Percentiles rank a stretch among this genome's conserved stretches.
phyloP scores from a whole-genome alignment of 2,888 invertebrate species.

The Phengaris alcon region DNA sequence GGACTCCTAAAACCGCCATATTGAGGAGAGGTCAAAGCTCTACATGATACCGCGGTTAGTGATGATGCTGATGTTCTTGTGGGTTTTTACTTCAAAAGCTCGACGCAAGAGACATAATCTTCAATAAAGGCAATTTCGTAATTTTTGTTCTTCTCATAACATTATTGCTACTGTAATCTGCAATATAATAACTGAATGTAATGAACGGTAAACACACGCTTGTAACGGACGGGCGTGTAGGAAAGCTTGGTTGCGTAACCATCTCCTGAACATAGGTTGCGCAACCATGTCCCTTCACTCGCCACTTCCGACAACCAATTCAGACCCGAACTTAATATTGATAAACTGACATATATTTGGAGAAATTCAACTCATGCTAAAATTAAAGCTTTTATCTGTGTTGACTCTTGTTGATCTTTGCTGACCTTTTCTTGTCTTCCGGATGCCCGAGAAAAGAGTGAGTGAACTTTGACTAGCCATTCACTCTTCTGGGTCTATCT shows the following conservation, averaged over 20 bases:
- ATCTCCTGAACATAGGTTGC: slow-evolving; percentile 17
- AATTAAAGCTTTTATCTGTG: background rate
- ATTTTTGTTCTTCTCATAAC: background rate
- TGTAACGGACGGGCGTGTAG: background rate
- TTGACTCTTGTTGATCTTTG: background rate
- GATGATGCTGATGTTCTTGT: too few relatives aligned
- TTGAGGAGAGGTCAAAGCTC: too few relatives aligned
- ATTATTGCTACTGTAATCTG: background rate
- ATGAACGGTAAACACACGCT: background rate
- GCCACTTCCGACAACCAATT: slow-evolving; percentile 17
- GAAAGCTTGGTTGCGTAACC: slow-evolving; percentile 20
- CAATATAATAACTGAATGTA: background rate
- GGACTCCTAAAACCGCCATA: too few relatives aligned
- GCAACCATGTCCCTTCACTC: slow-evolving; percentile 8
- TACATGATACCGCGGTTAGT: too few relatives aligned
- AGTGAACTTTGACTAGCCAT: too few relatives aligned
- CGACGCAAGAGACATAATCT: too few relatives aligned
- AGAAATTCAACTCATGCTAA: background rate
- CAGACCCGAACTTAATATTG: background rate
- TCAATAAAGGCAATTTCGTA: too few relatives aligned
- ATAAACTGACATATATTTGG: background rate
- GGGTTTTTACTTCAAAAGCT: too few relatives aligned
- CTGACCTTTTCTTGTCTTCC: background rate
- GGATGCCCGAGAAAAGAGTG: background rate
- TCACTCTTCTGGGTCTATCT: too few relatives aligned